A percentile compares a stretch with the other conserved stretches of the same genome.
Conservation (phyloP, 2,888 invertebrate genomes). For the Habroteleia sp. region DNA sequence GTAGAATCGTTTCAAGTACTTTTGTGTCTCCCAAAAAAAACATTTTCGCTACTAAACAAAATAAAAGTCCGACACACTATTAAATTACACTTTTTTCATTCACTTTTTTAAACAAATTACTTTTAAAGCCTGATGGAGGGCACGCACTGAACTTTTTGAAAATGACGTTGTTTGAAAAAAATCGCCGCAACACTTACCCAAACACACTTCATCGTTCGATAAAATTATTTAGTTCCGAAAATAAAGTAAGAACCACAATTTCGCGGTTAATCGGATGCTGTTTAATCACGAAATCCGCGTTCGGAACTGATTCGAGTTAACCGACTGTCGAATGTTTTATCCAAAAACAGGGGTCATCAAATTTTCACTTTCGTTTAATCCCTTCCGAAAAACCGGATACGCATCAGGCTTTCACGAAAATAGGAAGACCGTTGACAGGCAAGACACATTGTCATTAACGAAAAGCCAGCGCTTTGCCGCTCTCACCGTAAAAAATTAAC, state of each 20-base stretch:
- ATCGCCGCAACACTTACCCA: conserved; percentile 22
- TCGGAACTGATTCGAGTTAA: conserved; percentile 30
- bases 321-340: conserved; percentile 47
- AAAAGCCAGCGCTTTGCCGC: conserved; percentile 8
- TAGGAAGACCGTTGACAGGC: conserved; percentile 14
- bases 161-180: too few species aligned
- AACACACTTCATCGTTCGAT: conserved; percentile 29
- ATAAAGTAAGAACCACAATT: too few species aligned
- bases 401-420: conserved; percentile 44
- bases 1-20: too few species aligned
- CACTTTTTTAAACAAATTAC: too few species aligned
- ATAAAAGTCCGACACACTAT: too few species aligned
- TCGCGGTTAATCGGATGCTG: conserved; percentile 9
- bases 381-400: conserved; percentile 44
- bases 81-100: too few species aligned
- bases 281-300: conserved; percentile 10
- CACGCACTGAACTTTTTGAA: too few species aligned
- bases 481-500: conserved; percentile 45
- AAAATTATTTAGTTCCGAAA: neutral
- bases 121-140: too few species aligned
- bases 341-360: conserved; percentile 26
- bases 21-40: too few species aligned
- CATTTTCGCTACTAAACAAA: too few species aligned
- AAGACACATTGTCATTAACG: conserved; percentile 25
- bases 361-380: conserved; percentile 50